Evolutionary conservation across 2,888 invertebrate genomes (phyloP).

Genomic region (Drosophila dives): DNA sequence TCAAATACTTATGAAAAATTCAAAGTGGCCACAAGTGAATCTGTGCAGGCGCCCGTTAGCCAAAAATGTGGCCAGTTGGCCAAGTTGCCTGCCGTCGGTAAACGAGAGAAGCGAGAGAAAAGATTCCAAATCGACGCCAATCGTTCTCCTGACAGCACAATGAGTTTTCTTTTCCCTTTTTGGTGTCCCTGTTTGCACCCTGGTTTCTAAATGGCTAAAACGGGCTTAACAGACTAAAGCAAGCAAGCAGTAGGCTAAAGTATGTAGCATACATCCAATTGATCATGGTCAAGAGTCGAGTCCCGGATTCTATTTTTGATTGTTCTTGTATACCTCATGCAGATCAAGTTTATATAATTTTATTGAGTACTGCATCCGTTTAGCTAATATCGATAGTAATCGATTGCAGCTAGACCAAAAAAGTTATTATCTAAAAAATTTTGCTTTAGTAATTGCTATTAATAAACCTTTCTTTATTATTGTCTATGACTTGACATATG

Average conservation of each 20-base stretch:
- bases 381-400: not conserved
- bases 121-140: constrained; percentile 48
- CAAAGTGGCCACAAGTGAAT: constrained; percentile 50
- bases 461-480: not conserved
- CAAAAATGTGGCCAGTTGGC: constrained; percentile 7
- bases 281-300: not conserved
- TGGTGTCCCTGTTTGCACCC: not conserved
- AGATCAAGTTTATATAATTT: not conserved
- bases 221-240: too few species aligned
- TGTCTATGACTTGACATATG: not conserved
- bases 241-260: too few species aligned
- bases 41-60: constrained; percentile 8
- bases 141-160: constrained; percentile 63
- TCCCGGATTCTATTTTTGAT: not conserved
- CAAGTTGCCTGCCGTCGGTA: constrained; percentile 60
- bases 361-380: accelerated
- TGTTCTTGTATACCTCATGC: not conserved
- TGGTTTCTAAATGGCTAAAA: not conserved
- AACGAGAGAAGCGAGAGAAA: constrained; percentile 30
- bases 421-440: not conserved
- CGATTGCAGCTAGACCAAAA: not conserved
- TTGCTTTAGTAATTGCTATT: not conserved
- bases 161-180: constrained; percentile 65
- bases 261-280: not conserved
- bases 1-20: constrained; percentile 66